Conservation (phyloP, 2,888 invertebrate genomes). For the Catocala sponsa region DNA sequence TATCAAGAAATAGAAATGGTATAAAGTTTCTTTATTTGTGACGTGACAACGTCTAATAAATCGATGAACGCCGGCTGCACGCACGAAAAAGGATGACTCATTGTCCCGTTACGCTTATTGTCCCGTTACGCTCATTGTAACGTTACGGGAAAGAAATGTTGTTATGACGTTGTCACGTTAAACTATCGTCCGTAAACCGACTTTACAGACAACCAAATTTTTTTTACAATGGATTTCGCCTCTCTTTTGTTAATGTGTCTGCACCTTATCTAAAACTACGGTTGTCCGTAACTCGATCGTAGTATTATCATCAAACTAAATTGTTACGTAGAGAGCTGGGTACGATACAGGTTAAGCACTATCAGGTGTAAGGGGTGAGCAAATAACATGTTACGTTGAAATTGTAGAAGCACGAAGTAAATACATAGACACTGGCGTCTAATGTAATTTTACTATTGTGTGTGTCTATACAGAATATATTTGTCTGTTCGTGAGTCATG, state of each 20-base stretch:
- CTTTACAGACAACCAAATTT: too few species aligned
- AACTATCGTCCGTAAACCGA: too few species aligned
- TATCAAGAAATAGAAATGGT: too few species aligned
- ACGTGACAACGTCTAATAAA: too few species aligned
- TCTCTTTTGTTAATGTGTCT: slow-evolving; percentile 16
- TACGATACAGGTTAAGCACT: slow-evolving; percentile 72
- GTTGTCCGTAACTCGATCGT: slow-evolving; percentile 77
- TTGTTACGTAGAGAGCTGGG: slow-evolving; percentile 68
- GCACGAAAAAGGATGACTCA: too few species aligned
- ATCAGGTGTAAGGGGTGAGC: slow-evolving; percentile 53
- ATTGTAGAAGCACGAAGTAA: slow-evolving; percentile 30
- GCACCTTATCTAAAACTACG: slow-evolving; percentile 59
- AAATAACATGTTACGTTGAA: slow-evolving; percentile 46
- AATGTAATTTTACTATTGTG: slow-evolving; percentile 1
- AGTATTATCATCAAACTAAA: slow-evolving; percentile 77
- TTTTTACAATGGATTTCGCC: too few species aligned
- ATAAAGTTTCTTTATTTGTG: too few species aligned
- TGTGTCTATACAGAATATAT: not conserved
- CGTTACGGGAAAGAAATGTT: too few species aligned
- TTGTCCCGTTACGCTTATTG: too few species aligned
- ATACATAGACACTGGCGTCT: not conserved
- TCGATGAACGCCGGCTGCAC: too few species aligned
- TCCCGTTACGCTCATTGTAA: too few species aligned
- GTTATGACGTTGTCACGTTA: too few species aligned
- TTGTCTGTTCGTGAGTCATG: not conserved